A percentile compares a stretch with the other conserved stretches of the same genome.
These are phyloP conservation scores for Rafetus swinhoei DNA, from an alignment of 2,113 vertebrate genomes.

Conservation along the genomic window DNA sequence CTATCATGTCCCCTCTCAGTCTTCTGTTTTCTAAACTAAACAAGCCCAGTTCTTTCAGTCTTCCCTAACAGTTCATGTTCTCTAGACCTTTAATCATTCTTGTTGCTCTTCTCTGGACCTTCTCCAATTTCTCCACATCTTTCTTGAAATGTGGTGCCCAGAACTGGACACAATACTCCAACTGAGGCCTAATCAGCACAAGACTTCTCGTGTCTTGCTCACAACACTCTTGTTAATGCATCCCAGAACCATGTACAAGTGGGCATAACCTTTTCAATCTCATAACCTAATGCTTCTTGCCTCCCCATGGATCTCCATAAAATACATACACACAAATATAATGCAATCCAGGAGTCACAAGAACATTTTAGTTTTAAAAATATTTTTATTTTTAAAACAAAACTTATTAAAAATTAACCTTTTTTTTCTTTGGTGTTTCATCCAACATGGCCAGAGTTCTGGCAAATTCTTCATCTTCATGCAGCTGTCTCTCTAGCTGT, in stretches of 20 bases:
- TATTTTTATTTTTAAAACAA: background rate
- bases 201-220: no score
- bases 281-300: background rate
- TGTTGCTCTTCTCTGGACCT: no score
- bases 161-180: no score
- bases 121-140: no score
- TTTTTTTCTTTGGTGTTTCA: slow-evolving; percentile 86
- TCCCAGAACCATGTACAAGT: background rate
- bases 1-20: no score
- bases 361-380: background rate
- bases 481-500: slow-evolving; percentile 93
- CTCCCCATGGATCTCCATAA: background rate
- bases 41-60: no score
- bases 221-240: no score
- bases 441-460: slow-evolving; percentile 93
- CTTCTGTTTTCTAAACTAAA: no score
- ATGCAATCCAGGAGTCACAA: background rate
- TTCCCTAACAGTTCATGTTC: no score
- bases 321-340: background rate
- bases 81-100: no score
- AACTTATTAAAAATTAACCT: slow-evolving; percentile 76
- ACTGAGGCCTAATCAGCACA: no score
- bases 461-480: slow-evolving; percentile 96
- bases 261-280: background rate
- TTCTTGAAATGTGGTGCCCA: no score